Evolutionary conservation across 2,888 invertebrate species (phyloP).

Genomic region (Ophion slaviceki): DNA sequence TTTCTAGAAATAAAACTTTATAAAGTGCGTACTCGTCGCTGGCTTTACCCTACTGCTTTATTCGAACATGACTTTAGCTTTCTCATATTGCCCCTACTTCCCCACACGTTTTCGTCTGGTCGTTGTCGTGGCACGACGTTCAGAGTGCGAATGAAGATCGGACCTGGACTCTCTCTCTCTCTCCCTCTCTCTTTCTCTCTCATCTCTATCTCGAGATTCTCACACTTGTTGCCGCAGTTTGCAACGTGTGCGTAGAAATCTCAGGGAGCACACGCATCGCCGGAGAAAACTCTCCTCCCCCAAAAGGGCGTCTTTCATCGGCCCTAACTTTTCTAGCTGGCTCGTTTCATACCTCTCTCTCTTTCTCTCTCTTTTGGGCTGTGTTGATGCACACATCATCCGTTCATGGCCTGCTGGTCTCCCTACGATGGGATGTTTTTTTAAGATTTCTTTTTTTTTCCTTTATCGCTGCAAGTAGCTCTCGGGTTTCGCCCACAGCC

Average conservation of each 20-base stretch:
- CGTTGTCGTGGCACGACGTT: slow-evolving; percentile 18
- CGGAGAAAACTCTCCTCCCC: slow-evolving; percentile 45
- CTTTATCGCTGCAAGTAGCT: slow-evolving; percentile 41
- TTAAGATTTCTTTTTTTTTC: slow-evolving; percentile 40
- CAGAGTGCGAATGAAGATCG: not conserved
- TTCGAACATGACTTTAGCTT: too few relatives aligned
- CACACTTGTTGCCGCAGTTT: slow-evolving; percentile 67
- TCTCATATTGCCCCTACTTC: too few relatives aligned
- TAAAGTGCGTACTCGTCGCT: too few relatives aligned
- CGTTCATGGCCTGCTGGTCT: slow-evolving; percentile 22
- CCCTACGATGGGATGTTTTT: slow-evolving; percentile 41
- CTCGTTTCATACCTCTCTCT: slow-evolving; percentile 28
- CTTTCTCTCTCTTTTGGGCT: slow-evolving; percentile 38
- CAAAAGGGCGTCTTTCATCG: slow-evolving; percentile 50
- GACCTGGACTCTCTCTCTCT: slow-evolving; percentile 25
- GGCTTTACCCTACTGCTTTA: too few relatives aligned
- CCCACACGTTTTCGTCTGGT: slow-evolving; percentile 39
- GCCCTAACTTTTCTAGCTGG: slow-evolving; percentile 28
- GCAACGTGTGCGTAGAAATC: slow-evolving; percentile 13
- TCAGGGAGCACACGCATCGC: slow-evolving; percentile 9
- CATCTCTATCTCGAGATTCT: slow-evolving; percentile 52
- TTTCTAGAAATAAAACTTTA: too few relatives aligned
- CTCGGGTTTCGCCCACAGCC: slow-evolving; percentile 41
- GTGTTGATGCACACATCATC: slow-evolving; percentile 42
- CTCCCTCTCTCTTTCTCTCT: too few relatives aligned